phyloP scores from a whole-genome alignment of 1,140 invertebrate genomes.

The Cryptotermes secundus region DNA sequence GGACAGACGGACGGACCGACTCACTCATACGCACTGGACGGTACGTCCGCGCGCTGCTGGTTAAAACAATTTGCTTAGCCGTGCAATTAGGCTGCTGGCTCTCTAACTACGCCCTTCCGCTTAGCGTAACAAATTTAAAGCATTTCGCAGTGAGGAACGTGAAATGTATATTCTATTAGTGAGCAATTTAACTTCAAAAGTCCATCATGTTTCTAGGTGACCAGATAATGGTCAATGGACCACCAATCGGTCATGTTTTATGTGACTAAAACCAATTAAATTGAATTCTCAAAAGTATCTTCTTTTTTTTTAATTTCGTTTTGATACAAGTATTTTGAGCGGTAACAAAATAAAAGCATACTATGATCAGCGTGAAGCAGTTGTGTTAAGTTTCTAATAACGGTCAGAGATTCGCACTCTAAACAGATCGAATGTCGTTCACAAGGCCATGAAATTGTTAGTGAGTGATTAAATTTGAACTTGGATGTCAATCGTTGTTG shows the following conservation, averaged over 20 bases:
- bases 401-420: not conserved
- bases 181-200: conserved; percentile 16
- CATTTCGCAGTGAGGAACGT: not conserved
- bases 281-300: conserved; percentile 3
- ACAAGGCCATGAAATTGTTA: not conserved
- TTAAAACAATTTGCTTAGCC: conserved; percentile 19
- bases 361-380: too few species aligned
- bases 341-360: not conserved
- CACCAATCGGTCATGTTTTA: not conserved
- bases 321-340: not conserved
- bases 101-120: not conserved
- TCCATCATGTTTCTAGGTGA: not conserved
- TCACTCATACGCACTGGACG: not conserved
- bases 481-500: not conserved
- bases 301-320: not conserved
- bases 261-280: not conserved
- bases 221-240: not conserved
- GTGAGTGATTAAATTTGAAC: not conserved
- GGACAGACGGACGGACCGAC: not conserved
- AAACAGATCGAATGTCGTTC: not conserved
- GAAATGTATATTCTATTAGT: not conserved
- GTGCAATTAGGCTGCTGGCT: not conserved
- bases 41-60: not conserved
- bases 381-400: not conserved
- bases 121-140: not conserved